These are phyloP conservation scores for Caenorhabditis uteleia DNA, from an alignment of 2,888 invertebrate genomes.

Conservation along the genomic window DNA sequence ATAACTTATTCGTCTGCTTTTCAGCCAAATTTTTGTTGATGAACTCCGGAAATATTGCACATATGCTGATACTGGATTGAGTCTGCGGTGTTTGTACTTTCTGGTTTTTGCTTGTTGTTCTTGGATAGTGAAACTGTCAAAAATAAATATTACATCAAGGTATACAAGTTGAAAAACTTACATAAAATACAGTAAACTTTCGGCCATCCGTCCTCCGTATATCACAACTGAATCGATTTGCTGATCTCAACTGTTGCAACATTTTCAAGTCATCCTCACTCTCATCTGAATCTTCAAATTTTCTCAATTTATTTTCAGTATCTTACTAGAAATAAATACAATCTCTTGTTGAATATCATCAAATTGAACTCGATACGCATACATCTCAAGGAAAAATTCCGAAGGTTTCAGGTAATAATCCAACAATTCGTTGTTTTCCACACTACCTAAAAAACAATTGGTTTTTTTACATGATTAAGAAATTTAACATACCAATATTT, in stretches of 20 bases:
- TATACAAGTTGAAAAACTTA: too few relatives aligned
- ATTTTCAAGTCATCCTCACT: constrained; percentile 15
- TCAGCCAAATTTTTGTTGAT: constrained; percentile 33
- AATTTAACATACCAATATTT: constrained; percentile 11
- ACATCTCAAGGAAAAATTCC: constrained; percentile 26
- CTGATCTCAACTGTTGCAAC: constrained; percentile 9
- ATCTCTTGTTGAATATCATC: constrained; percentile 21
- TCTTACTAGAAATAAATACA: constrained; percentile 12
- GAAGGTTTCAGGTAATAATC: constrained; percentile 23
- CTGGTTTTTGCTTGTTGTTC: not conserved
- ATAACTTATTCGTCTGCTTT: constrained; percentile 18
- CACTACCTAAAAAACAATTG: constrained; percentile 11
- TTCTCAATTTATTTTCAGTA: too few relatives aligned
- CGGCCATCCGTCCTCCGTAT: constrained; percentile 11
- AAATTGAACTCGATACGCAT: constrained; percentile 25
- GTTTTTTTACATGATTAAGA: not conserved
- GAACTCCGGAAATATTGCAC: constrained; percentile 25
- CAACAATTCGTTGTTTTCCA: constrained; percentile 9
- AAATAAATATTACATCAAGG: not conserved
- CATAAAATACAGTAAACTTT: constrained; percentile 22
- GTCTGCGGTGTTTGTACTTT: not conserved
- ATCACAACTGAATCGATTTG: constrained; percentile 29
- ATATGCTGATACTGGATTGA: constrained; percentile 15
- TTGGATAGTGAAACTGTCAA: constrained; percentile 5
- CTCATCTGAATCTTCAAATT: too few relatives aligned